These are phyloP conservation scores for Cyrtorhinus lividipennis DNA, from an alignment of 1,140 invertebrate genomes.

Conservation along the genomic window DNA sequence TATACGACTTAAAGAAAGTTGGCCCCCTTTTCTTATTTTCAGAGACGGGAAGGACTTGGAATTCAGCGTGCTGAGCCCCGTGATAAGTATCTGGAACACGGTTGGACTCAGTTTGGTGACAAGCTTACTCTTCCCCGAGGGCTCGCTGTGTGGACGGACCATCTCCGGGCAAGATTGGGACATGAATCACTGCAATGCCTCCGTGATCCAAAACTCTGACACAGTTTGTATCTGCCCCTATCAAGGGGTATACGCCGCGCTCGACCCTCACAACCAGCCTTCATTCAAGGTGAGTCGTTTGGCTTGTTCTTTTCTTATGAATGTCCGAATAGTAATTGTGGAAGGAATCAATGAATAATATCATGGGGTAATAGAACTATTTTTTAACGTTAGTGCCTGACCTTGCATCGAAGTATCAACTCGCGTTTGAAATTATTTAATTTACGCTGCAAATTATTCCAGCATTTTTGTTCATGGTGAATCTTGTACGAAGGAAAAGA, in stretches of 20 bases:
- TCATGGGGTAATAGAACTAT: too few species aligned
- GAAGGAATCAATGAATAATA: too few species aligned
- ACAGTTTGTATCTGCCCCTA: constrained; percentile 23
- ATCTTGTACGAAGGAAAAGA: too few species aligned
- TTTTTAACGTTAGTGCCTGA: too few species aligned
- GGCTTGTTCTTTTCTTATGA: too few species aligned
- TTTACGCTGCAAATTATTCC: too few species aligned
- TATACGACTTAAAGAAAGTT: too few species aligned
- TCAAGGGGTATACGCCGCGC: constrained; percentile 21
- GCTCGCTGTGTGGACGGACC: constrained; percentile 22
- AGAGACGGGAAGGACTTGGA: constrained; percentile 49
- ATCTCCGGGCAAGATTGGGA: constrained; percentile 30
- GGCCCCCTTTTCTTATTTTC: constrained; percentile 15
- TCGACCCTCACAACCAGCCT: constrained; percentile 13
- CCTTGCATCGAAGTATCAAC: too few species aligned
- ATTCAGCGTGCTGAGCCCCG: constrained; percentile 45
- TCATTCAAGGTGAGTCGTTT: constrained; percentile 1
- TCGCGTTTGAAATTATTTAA: too few species aligned
- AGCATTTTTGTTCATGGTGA: too few species aligned
- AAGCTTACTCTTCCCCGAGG: constrained; percentile 28
- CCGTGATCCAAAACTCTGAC: constrained; percentile 27
- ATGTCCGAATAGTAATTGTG: too few species aligned
- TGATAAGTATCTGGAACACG: constrained; percentile 33
- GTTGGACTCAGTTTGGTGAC: constrained; percentile 18
- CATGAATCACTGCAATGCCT: constrained; percentile 34